These are phyloP conservation scores for Erebia ligea DNA, from an alignment of 2,888 invertebrate species.

Conservation along the genomic window DNA sequence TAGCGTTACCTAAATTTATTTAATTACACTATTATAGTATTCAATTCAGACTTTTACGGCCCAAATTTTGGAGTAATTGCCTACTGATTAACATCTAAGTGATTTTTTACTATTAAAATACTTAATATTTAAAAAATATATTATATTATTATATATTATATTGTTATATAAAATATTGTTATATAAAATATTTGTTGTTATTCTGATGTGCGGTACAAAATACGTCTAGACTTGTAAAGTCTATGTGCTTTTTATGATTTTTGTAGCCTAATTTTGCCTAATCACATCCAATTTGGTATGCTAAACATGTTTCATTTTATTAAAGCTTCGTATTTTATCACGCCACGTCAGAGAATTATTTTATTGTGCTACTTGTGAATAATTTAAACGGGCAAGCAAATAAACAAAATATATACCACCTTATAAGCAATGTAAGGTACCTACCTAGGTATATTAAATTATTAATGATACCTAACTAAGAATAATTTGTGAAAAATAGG, in stretches of 20 bases:
- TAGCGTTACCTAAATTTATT: conserved; percentile 13
- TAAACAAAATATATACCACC: not conserved
- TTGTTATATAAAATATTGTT: too few relatives aligned
- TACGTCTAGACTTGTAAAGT: not conserved
- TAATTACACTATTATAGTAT: conserved; percentile 32
- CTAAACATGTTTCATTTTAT: conserved; percentile 20
- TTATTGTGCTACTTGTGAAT: not conserved
- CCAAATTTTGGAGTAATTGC: conserved; percentile 25
- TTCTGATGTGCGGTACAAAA: not conserved
- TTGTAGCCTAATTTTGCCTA: conserved; percentile 7
- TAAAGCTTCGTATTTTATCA: conserved; percentile 15
- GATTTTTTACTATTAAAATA: too few relatives aligned
- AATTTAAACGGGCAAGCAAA: conserved; percentile 12
- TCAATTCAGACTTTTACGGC: conserved; percentile 27
- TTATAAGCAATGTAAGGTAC: not conserved
- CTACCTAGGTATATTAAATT: not conserved
- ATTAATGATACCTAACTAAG: not conserved
- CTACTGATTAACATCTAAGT: too few relatives aligned
- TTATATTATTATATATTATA: too few relatives aligned
- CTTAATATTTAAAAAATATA: too few relatives aligned
- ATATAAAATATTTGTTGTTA: not conserved
- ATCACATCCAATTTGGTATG: conserved; percentile 17
- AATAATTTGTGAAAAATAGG: not conserved
- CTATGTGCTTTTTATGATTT: conserved; percentile 18
- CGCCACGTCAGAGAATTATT: conserved; percentile 9